Base-by-base conservation (phyloP, 2,797 vertebrate species). In the Hoplostethus atlanticus region DNA sequence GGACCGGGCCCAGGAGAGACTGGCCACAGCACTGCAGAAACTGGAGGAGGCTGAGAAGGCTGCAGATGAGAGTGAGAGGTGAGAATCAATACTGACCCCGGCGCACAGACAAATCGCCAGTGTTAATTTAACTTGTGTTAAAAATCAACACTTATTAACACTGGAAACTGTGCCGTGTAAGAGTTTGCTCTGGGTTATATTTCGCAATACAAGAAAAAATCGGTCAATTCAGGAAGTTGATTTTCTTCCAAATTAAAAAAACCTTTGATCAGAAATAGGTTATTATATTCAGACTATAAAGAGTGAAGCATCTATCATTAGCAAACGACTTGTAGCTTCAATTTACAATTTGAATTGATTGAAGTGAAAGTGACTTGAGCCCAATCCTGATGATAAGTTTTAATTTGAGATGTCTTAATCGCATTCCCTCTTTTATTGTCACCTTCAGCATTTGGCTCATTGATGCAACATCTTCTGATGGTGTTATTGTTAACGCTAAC, bases 11-110 rank as follows among this genome's bases (percentile, higher is more conserved):
- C 98, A 99, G 77, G 98, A 99, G 67, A 96, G 97, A 58, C 94
- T 99, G 90, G 94, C 96, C 89, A 97, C 97, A 0, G 97, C 98
- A 47, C 92, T 99, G 84, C 97, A 97, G 94, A 98, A 98, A 71
- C 94, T 99, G 83, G 98, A 99, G 90, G 98, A 99, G 90, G 97
- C 98, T 0, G 98, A 99, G 89, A 99, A 99, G 85, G 95, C 96
- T 0, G 98, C 96, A 0, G 98, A 99, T 64, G 98, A 99, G 91
- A 99, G 97, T 0, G 98, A 99, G 90, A 97, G 98, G 98, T 98
- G 61, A 89, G 52, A 10, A 15, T 46, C 47, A 12, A 63, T 21
- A 34, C 17, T 50, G 40, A 9, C 40, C 40, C 10, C 40, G 9
- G 34, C 7, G 34, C 34, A 36, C 34, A 36, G 34, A 3, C 5